Evolutionary conservation across 2,888 invertebrate species (phyloP), one percentile per base, ranked within the genome.

Genomic region (Rhagophthalmus giganteus): DNA sequence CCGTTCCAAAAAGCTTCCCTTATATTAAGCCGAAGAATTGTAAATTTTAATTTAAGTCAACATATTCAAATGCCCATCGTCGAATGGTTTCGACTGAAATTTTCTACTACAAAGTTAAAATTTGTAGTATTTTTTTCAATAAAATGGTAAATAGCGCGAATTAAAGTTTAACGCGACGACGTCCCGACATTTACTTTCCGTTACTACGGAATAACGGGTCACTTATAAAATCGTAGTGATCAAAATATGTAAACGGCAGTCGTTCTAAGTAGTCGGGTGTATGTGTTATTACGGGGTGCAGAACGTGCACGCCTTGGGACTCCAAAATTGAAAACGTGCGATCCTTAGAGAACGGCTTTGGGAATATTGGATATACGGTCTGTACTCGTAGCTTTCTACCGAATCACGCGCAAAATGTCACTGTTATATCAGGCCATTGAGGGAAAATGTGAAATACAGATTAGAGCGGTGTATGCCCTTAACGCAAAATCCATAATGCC

Each of bases 241-340:
- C 39, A 30, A 41, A 32, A 41, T 41, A 41, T 41, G 40, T 41
- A 41, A 41, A 41, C 40, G 40, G 13, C 30, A 31, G 31, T 39
- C 32, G 40, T 31, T 31, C 31, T 41, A 41, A 50, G 42, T 31
- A 44, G 42, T 27, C 37, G 15, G 32, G 11, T 34, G 38, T 48
- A 42, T 53, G 47, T 48, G 37, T 42, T 53, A 53, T 53, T 53
- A 48, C 47, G 31, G 31, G 30, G 47, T 38, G 32, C 38, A 42
- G 47, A 39, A 53, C 48, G 53, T 53, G 53, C 42, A 34, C 48
- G 33, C 32, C 38, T 34, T 34, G 33, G 38, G 53, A 32, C 38
- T 38, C 27, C 47, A 45, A 53, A 53, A 53, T 53, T 53, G 53
- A 53, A 53, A 53, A 53, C 53, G 53, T 53, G 53, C 47, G 42